Base-by-base conservation (phyloP, 2,888 invertebrate genomes). In the Stegophylla sp. region DNA sequence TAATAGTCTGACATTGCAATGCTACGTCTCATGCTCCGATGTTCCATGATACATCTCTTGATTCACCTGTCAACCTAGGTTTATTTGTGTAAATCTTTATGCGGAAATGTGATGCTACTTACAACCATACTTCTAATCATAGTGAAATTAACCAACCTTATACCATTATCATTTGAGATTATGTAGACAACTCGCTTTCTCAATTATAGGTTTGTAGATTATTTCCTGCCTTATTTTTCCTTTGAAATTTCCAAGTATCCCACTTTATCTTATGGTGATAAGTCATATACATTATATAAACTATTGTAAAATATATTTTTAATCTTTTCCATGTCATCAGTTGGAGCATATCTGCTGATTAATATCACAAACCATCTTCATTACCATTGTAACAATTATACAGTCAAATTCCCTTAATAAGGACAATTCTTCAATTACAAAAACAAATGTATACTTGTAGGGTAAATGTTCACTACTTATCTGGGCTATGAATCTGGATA, bases 71-170 rank as follows among this genome's bases (percentile, higher is more conserved):
- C 66, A 43, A 66, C 34, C 34, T 34, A 66, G 10, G 43, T 66
- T 34, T 43, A 1, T 12, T 66, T 66, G 12, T 66, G 66, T 66
- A 66, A 43, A 43, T 66, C 66, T n/a, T 43, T 66, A 43, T 64
- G 64, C 17, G 64, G 64, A 15, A 64, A 64, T 15, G 64, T 64
- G 41, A 41, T 64, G 34, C 64, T 64, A 23, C 64, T 41, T 64
- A 64, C 41, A 4, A 13, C 15, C 17, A 63, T 34, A 7, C 28
- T 34, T 34, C 34, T 34, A 34, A 7, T 34, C 34, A 34, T 34
- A 34, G 34, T 7, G 7, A 34, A 34, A 34, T 34, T 34, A 34
- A 34, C 34, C 7, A 34, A 34, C 7, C 34, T 34, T 34, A 7
- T 34, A 34, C 34, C 34, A 34, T 34, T 34, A 34, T 34, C 34